Evolutionary conservation across 2,113 vertebrate genomes (phyloP).

Genomic region (Psophia crepitans): DNA sequence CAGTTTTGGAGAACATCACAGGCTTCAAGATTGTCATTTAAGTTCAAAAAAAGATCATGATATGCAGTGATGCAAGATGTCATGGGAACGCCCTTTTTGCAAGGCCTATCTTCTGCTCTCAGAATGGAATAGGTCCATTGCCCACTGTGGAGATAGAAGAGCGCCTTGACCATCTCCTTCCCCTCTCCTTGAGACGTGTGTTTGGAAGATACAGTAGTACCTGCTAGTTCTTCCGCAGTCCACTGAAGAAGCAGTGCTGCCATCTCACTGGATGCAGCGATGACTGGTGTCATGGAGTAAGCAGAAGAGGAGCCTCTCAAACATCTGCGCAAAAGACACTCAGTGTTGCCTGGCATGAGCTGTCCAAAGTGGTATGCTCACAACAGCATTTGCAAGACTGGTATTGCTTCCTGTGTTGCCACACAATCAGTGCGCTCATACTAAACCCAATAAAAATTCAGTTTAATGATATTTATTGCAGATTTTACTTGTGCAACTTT

Average conservation of each 20-base stretch:
- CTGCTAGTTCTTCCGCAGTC: neutral
- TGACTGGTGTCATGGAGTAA: neutral
- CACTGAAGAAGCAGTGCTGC: neutral
- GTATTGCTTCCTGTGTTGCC: neutral
- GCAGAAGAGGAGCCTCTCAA: neutral
- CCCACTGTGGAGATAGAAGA: fast-evolving
- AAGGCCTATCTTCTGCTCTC: fast-evolving
- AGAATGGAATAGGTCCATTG: neutral
- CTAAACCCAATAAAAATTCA: neutral
- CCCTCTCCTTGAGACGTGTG: neutral
- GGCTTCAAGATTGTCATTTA: neutral
- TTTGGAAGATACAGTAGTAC: neutral
- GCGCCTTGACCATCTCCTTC: neutral
- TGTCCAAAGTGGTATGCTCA: neutral
- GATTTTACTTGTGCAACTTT: neutral
- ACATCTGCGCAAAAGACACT: neutral
- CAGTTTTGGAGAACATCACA: neutral
- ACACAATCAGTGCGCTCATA: neutral
- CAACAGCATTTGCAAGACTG: neutral
- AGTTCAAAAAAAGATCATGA: neutral
- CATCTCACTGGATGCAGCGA: neutral
- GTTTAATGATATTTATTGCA: neutral
- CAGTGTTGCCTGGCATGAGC: neutral
- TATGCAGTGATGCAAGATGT: fast-evolving
- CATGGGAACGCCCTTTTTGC: neutral